Percentiles rank a stretch among this genome's conserved stretches.
Evolutionary conservation across 1,140 invertebrate species (phyloP).

Genomic region (Manduca sexta): DNA sequence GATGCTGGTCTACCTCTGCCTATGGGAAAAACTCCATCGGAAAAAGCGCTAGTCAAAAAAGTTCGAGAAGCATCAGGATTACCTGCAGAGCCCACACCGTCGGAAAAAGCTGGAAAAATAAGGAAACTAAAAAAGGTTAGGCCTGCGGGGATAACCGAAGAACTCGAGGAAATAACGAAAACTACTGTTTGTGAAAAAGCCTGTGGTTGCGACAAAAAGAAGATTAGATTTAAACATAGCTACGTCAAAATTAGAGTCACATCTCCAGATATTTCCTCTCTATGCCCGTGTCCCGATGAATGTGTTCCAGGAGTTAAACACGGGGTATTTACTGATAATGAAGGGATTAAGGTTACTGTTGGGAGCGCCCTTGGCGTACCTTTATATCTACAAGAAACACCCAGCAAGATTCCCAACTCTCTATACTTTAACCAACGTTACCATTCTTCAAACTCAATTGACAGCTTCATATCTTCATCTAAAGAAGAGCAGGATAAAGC

Average conservation of each 20-base stretch:
- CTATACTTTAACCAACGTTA: background rate
- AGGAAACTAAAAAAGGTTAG: slow-evolving; percentile 25
- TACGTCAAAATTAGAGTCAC: slow-evolving; percentile 56
- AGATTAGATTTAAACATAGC: slow-evolving; percentile 57
- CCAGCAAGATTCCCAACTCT: background rate
- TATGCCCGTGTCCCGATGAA: slow-evolving; percentile 46
- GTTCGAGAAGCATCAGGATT: slow-evolving; percentile 9
- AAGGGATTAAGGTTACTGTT: slow-evolving; percentile 52
- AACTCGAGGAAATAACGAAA: slow-evolving; percentile 41
- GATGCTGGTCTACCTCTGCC: slow-evolving; percentile 14
- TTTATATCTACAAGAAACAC: slow-evolving; percentile 8
- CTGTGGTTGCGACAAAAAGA: slow-evolving; percentile 55
- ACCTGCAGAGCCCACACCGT: slow-evolving; percentile 9
- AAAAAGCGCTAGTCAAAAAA: slow-evolving; percentile 25
- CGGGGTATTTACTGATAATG: slow-evolving; percentile 45
- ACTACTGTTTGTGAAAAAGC: slow-evolving; percentile 45
- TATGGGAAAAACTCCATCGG: slow-evolving; percentile 22
- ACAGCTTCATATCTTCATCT: background rate
- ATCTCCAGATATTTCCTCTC: slow-evolving; percentile 48
- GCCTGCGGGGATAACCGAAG: slow-evolving; percentile 30
- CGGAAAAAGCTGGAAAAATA: slow-evolving; percentile 25
- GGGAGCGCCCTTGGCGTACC: slow-evolving; percentile 31
- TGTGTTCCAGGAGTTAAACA: slow-evolving; percentile 44
- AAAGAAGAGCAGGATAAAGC: too few relatives aligned
- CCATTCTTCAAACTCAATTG: background rate